These are phyloP conservation scores for Oophaga pumilio DNA, from an alignment of 2,113 vertebrate genomes.

Conservation along the genomic window DNA sequence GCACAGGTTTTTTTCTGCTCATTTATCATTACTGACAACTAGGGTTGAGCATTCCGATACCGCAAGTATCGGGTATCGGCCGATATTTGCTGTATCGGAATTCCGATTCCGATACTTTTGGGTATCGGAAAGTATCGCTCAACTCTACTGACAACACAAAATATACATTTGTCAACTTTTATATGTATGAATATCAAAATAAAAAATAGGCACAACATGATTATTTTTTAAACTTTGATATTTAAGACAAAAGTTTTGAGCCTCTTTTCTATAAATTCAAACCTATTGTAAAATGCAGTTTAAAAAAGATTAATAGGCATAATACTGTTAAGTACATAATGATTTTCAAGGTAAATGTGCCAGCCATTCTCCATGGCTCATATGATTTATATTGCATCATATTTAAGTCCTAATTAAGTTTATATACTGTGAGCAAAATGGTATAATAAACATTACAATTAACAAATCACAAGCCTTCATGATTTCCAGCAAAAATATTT, in stretches of 20 bases:
- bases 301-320: background rate
- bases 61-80: too few relatives aligned
- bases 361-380: background rate
- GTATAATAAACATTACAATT: background rate
- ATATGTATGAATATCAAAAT: too few relatives aligned
- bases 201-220: too few relatives aligned
- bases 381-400: background rate
- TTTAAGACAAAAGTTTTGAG: background rate
- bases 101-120: too few relatives aligned
- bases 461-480: background rate
- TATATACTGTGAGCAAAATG: background rate
- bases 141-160: too few relatives aligned
- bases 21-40: too few relatives aligned
- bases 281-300: background rate
- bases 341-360: background rate
- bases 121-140: too few relatives aligned
- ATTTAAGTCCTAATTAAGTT: background rate
- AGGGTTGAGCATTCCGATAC: too few relatives aligned
- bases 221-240: background rate
- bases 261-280: background rate
- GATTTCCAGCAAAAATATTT: background rate
- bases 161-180: too few relatives aligned
- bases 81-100: too few relatives aligned
- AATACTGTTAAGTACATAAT: background rate
- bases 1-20: too few relatives aligned